These are phyloP conservation scores for Piezodorus guildinii DNA, from an alignment of 1,140 invertebrate genomes.

Conservation along the genomic window DNA sequence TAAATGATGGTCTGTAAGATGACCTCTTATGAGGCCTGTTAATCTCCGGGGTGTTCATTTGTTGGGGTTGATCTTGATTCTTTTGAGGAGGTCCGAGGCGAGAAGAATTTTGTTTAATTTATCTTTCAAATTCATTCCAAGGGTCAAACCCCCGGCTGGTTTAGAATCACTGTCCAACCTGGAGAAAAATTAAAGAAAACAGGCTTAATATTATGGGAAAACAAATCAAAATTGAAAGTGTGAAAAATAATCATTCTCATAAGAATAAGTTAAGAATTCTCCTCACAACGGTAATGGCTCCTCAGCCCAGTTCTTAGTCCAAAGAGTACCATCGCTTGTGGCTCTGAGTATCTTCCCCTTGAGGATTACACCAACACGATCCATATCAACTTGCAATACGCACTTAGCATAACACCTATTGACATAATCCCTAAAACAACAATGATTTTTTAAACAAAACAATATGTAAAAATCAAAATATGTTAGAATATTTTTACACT, in stretches of 20 bases:
- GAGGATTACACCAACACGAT: slow-evolving; percentile 84
- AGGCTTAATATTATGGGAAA: not conserved
- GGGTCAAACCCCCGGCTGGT: slow-evolving; percentile 15
- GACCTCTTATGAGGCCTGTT: not conserved
- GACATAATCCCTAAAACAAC: slow-evolving; percentile 56
- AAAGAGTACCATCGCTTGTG: slow-evolving; percentile 70
- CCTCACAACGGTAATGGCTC: slow-evolving; percentile 62
- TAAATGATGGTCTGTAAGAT: slow-evolving; percentile 4
- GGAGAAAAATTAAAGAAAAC: slow-evolving; percentile 10
- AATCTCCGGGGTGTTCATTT: not conserved
- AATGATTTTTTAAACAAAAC: no score
- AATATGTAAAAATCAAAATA: not conserved
- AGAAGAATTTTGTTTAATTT: slow-evolving; percentile 12
- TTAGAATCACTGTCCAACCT: slow-evolving; percentile 24
- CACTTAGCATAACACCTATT: slow-evolving; percentile 84
- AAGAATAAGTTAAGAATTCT: not conserved
- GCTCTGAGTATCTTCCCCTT: slow-evolving; percentile 85
- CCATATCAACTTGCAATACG: slow-evolving; percentile 72
- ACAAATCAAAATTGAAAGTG: not conserved
- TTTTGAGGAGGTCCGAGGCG: slow-evolving; percentile 5
- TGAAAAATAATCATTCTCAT: not conserved
- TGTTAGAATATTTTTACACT: not conserved
- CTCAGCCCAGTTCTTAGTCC: slow-evolving; percentile 81
- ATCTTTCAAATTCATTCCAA: slow-evolving; percentile 21
- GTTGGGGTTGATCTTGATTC: not conserved